Evolutionary conservation across 2,797 vertebrate genomes (phyloP), one percentile per base, ranked within the genome.

Genomic region (Anguilla obscura): DNA sequence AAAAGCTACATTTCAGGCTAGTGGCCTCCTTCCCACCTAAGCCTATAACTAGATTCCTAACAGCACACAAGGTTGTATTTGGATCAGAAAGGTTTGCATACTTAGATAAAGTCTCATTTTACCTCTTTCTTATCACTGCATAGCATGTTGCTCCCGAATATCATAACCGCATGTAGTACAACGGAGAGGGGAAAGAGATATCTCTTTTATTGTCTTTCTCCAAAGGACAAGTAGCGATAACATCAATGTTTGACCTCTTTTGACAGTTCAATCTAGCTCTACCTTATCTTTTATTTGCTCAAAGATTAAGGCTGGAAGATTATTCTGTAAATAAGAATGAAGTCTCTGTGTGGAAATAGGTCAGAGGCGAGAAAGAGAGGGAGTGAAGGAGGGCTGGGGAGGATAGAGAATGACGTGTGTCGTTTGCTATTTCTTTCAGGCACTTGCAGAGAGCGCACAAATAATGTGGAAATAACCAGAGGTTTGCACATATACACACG

Each of bases 301-400:
- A 76, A 63, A 90, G 91, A 92, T 91, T 91, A 91, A 87, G 86
- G 88, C 89, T 88, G 89, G 16, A 84, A 89, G 87, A 92, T 90
- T 88, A 86, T 85, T 84, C 52, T 12, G 82, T 86, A 69, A 56
- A 86, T 63, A 83, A 90, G n/a, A 90, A 88, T 84, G 76, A 74
- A 84, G 83, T 24, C 60, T 85, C 27, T 33, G 87, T 56, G 56
- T 56, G 56, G 85, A 91, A 88, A 87, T 89, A 89, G 89, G 89
- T 90, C 89, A 89, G 79, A 74, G 60, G 54, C 86, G 83, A 88
- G 83, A 80, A 86, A 79, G 33, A 88, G 60, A n/a, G 87, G 87
- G 63, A 87, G 63, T 85, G 82, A 54, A 90, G 86, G 69, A 66
- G 60, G 21, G n/a, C 85, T 33, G 69, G 79, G 69, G 79, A 79